Conservation (phyloP, 2,797 vertebrate species). For the Parauchenoglanis ngamensis region DNA sequence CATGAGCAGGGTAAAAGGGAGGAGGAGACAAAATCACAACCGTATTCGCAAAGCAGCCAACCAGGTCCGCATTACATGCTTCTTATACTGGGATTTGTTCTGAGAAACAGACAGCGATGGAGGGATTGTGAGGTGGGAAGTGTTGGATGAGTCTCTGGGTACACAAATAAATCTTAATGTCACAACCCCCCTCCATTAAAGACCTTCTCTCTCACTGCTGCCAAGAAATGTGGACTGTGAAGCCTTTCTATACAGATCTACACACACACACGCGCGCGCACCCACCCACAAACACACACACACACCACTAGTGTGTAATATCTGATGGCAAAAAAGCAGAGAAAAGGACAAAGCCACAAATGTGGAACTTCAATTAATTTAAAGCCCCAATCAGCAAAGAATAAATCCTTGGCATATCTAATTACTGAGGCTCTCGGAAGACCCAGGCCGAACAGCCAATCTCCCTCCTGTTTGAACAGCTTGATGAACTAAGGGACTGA, state of each 20-base stretch:
- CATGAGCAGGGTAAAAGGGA: slow-evolving; percentile 11
- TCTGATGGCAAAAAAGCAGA: slow-evolving; percentile 78
- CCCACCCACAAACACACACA: slow-evolving; percentile 46
- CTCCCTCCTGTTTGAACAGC: slow-evolving; percentile 97
- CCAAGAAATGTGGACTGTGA: slow-evolving; percentile 88
- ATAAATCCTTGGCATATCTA: slow-evolving; percentile 99
- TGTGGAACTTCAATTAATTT: slow-evolving; percentile 98
- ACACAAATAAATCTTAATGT: slow-evolving; percentile 65
- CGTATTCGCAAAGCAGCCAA: slow-evolving; percentile 3
- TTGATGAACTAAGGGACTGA: slow-evolving; percentile 99
- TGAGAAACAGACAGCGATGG: slow-evolving; percentile 32
- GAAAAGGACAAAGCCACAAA: slow-evolving; percentile 95
- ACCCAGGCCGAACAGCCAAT: slow-evolving; percentile 91
- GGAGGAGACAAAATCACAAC: background rate
- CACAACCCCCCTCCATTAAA: slow-evolving; percentile 66
- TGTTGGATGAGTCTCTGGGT: slow-evolving; percentile 57
- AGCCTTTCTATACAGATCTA: slow-evolving; percentile 69
- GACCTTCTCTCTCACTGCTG: slow-evolving; percentile 43
- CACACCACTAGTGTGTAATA: slow-evolving; percentile 80
- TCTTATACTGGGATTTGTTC: slow-evolving; percentile 18
- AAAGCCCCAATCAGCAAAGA: slow-evolving; percentile 98
- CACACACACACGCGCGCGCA: slow-evolving; percentile 61
- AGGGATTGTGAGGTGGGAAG: slow-evolving; percentile 9
- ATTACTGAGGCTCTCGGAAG: slow-evolving; percentile 98
- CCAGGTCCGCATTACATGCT: slow-evolving; percentile 9